These are phyloP conservation scores for Melanocharis versteri DNA, from an alignment of 2,113 vertebrate species.

Conservation along the genomic window DNA sequence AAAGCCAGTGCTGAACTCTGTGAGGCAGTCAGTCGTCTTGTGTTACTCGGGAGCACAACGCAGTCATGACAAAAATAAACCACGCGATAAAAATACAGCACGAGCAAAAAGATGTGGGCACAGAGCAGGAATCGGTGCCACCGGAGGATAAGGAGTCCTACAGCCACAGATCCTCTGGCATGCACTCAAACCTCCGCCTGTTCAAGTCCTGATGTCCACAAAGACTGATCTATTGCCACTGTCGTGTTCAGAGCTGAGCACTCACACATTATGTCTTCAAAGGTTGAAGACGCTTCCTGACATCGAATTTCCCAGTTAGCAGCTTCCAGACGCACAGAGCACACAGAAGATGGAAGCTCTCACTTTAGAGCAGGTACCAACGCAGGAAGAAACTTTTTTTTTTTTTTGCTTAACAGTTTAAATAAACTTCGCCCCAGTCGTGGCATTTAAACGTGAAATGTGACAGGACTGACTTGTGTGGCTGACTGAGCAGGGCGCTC, in stretches of 20 bases:
- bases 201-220: not conserved
- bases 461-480: not conserved
- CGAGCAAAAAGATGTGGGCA: not conserved
- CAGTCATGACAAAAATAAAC: slow-evolving; percentile 11
- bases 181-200: not conserved
- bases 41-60: not conserved
- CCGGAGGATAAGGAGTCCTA: not conserved
- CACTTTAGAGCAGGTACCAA: not conserved
- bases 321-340: not conserved
- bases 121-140: not conserved
- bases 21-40: not conserved
- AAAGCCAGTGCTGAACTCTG: not conserved
- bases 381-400: not conserved
- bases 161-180: fast-evolving
- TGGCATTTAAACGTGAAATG: not conserved
- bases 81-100: not conserved
- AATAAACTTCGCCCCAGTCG: not conserved
- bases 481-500: not conserved
- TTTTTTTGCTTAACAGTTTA: not conserved
- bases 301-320: not conserved
- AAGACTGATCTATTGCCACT: not conserved
- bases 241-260: not conserved
- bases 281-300: not conserved
- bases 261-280: not conserved
- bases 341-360: not conserved